These are phyloP conservation scores for Lepisosteus osseus DNA, from an alignment of 2,113 vertebrate genomes.

Conservation along the genomic window DNA sequence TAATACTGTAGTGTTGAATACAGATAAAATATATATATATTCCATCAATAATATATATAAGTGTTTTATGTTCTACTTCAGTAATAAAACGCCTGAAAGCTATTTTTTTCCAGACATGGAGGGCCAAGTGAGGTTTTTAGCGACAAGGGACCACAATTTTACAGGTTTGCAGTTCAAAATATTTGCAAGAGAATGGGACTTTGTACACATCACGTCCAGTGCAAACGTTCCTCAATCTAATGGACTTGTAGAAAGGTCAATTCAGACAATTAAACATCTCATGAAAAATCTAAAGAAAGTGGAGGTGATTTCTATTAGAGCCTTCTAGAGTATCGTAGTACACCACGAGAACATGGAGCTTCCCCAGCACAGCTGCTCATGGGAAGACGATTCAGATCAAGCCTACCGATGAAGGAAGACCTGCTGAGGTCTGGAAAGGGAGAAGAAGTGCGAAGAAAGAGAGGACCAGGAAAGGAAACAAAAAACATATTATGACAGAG, in stretches of 20 bases:
- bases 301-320: constrained; percentile 13
- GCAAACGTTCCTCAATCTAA: no score
- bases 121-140: no score
- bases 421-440: constrained; percentile 8
- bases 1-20: no score
- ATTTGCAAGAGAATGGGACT: neutral
- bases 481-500: constrained; percentile 18
- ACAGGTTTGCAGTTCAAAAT: neutral
- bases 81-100: no score
- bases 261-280: neutral
- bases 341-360: constrained; percentile 3
- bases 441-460: constrained; percentile 8
- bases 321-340: constrained; percentile 7
- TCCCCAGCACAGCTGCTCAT: constrained; percentile 19
- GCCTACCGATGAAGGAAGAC: constrained; percentile 3
- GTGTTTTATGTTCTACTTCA: no score
- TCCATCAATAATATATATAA: no score
- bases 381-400: constrained; percentile 2
- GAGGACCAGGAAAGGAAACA: constrained; percentile 19
- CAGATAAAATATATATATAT: no score
- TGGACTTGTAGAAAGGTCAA: no score
- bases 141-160: no score
- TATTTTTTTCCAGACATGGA: no score
- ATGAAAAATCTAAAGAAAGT: constrained; percentile 11
- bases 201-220: no score